A percentile compares a stretch with the other conserved stretches of the same genome.
phyloP scores from a whole-genome alignment of 30 jellyfish, hydroid and myxozoan genomes.

The Pelagia noctiluca region DNA sequence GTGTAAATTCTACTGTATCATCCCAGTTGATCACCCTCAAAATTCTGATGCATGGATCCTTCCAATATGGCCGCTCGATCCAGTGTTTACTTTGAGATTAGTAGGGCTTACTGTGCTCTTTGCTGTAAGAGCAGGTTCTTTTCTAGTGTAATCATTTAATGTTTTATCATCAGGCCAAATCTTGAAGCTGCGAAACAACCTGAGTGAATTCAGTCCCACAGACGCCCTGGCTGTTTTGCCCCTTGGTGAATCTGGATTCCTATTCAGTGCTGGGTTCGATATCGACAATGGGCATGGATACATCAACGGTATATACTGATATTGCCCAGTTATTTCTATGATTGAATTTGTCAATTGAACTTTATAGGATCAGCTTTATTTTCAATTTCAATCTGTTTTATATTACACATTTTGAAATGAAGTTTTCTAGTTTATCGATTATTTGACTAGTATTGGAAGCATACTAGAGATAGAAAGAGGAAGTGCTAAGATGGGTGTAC shows the following conservation, averaged over 20 bases:
- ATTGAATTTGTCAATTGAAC: background rate
- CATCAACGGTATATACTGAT: slow-evolving; percentile 64
- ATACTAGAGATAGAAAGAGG: too few species aligned
- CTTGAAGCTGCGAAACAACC: slow-evolving; percentile 75
- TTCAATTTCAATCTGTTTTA: background rate
- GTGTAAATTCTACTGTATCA: too few species aligned
- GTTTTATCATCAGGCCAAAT: slow-evolving; percentile 78
- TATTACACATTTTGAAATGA: background rate
- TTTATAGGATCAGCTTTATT: background rate
- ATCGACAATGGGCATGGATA: slow-evolving; percentile 87
- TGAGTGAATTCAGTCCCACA: slow-evolving; percentile 87
- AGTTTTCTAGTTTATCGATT: too few species aligned
- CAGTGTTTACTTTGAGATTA: too few species aligned
- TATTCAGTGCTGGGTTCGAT: slow-evolving; percentile 85
- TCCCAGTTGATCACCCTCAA: too few species aligned
- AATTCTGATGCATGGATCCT: too few species aligned
- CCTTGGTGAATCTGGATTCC: slow-evolving; percentile 52
- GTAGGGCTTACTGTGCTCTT: too few species aligned
- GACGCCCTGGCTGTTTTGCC: slow-evolving; percentile 70
- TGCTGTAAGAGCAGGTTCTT: too few species aligned
- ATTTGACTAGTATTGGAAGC: too few species aligned
- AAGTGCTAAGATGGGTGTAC: too few species aligned
- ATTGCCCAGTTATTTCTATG: background rate
- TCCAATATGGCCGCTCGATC: too few species aligned
- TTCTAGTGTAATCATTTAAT: too few species aligned